Evolutionary conservation across 1,140 invertebrate genomes (phyloP).

Genomic region (Listronotus oregonensis): DNA sequence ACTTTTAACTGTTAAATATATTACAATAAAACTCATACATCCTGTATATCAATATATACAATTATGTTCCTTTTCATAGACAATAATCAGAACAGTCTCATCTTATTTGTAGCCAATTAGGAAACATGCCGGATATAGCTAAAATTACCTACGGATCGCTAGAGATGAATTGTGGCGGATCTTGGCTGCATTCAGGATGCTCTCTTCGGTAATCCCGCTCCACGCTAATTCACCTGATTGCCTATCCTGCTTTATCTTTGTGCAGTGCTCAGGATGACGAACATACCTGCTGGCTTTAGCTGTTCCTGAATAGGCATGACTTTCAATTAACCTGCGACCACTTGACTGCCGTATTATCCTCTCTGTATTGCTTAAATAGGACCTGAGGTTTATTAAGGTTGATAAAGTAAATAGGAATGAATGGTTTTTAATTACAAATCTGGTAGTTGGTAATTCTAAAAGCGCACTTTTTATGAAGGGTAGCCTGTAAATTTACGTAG

Average conservation of each 20-base stretch:
- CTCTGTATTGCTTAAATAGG: slow-evolving; percentile 21
- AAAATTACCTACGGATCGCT: slow-evolving; percentile 45
- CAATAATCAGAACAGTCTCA: not conserved
- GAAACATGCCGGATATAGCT: slow-evolving; percentile 34
- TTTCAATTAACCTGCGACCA: slow-evolving; percentile 51
- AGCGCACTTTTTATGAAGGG: too few species aligned
- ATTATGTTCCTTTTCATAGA: too few species aligned
- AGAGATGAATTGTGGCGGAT: slow-evolving; percentile 43
- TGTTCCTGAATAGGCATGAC: slow-evolving; percentile 45
- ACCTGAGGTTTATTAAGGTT: slow-evolving; percentile 13
- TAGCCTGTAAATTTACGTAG: too few species aligned
- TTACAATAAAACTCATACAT: too few species aligned
- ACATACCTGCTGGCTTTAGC: slow-evolving; percentile 45
- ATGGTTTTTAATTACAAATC: too few species aligned
- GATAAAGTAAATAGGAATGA: not conserved
- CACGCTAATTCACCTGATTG: slow-evolving; percentile 54
- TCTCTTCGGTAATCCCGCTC: slow-evolving; percentile 53
- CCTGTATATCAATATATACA: too few species aligned
- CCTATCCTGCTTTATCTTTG: slow-evolving; percentile 54
- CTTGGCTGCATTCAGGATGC: slow-evolving; percentile 46
- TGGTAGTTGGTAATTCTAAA: too few species aligned
- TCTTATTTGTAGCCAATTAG: slow-evolving; percentile 46
- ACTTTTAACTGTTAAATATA: too few species aligned
- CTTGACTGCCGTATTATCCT: slow-evolving; percentile 34
- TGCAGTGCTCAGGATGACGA: slow-evolving; percentile 49